A percentile compares a stretch with the other conserved stretches of the same genome.
Conservation (phyloP, 1,140 invertebrate genomes). For the Nixonia krombeini region DNA sequence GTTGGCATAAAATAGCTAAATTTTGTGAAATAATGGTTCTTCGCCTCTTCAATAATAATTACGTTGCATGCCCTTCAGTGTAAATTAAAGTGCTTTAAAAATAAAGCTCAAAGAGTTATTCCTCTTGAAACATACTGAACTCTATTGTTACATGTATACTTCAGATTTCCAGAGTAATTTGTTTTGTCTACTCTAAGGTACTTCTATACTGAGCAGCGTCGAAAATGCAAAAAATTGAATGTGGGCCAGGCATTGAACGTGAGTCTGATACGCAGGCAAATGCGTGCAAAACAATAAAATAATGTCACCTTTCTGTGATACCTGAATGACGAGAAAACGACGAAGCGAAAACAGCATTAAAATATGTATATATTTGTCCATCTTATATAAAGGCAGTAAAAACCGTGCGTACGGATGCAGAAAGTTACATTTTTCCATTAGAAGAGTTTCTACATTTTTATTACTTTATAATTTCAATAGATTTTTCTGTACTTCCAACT, state of each 20-base stretch:
- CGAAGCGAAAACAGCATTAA: constrained; percentile 63
- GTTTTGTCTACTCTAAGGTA: too few relatives aligned
- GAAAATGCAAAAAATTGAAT: constrained; percentile 7
- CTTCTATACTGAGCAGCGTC: background rate
- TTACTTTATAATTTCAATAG: too few relatives aligned
- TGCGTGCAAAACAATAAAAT: constrained; percentile 64
- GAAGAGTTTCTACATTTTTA: too few relatives aligned
- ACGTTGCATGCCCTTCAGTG: constrained; percentile 15
- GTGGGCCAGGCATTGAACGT: constrained; percentile 47
- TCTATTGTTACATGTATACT: too few relatives aligned
- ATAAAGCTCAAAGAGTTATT: constrained; percentile 8
- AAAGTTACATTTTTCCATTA: background rate
- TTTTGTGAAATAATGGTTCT: background rate
- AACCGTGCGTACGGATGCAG: constrained; percentile 18
- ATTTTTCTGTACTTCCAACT: too few relatives aligned
- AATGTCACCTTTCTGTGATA: constrained; percentile 66
- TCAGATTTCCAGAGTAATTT: too few relatives aligned
- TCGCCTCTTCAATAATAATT: constrained; percentile 4
- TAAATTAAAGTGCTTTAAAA: constrained; percentile 16
- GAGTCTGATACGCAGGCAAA: constrained; percentile 50
- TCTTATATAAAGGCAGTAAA: constrained; percentile 11
- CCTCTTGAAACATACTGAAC: too few relatives aligned
- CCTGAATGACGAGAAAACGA: constrained; percentile 61
- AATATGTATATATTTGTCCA: constrained; percentile 50
- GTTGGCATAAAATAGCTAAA: too few relatives aligned